Base-by-base conservation (phyloP, 37 sponge, comb jelly and placozoan species). In the Geodia barretti region DNA sequence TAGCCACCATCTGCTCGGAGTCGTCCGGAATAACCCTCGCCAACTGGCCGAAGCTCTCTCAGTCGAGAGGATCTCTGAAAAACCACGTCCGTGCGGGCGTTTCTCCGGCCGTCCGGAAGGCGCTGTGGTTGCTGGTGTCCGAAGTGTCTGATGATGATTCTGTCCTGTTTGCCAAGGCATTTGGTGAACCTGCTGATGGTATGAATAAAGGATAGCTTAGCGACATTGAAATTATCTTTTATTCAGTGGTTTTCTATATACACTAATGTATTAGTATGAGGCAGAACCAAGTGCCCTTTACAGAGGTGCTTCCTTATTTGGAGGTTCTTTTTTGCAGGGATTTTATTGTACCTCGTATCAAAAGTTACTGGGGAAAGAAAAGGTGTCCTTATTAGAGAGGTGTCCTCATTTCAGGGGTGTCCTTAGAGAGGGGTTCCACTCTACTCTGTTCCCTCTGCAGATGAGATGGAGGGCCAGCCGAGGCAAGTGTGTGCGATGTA, bases 161-260 rank as follows among this genome's bases (percentile, higher is more conserved):
- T 47, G 83, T 88, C 1, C 71, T 86, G 62, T 82, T 81, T 60
- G 64, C 79, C 2, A 86, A 77, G 34, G 83, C 87, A 35, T 72
- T 83, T 60, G 82, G 87, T 54, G 76, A 82, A 77, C 82, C 86
- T 40, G 75, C 35, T 2, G 73, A 81, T 33, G 75, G 81, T 79
- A 29, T 77, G 77, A 60, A 28, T 34, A 42, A 30, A 25, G 33
- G 29, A 7, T 25, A 34, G 5, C 78, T 65, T 30, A 34, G 75
- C 26, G 24, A 17, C 1, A 1, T 17, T 11, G 38, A 35, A 11
- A 37, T 9, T 4, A 17, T 30, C 9, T 35, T 4, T 29, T 14
- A 17, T 11, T 36, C 40, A 7, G 8, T 28, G 28, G 9, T 66
- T 25, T 8, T 25, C 28, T 24, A 25, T 28, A 19, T 66, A 9